Evolutionary conservation across 2,113 vertebrate species (phyloP), one percentile per base, ranked within the genome.

Genomic region (Mus pahari): DNA sequence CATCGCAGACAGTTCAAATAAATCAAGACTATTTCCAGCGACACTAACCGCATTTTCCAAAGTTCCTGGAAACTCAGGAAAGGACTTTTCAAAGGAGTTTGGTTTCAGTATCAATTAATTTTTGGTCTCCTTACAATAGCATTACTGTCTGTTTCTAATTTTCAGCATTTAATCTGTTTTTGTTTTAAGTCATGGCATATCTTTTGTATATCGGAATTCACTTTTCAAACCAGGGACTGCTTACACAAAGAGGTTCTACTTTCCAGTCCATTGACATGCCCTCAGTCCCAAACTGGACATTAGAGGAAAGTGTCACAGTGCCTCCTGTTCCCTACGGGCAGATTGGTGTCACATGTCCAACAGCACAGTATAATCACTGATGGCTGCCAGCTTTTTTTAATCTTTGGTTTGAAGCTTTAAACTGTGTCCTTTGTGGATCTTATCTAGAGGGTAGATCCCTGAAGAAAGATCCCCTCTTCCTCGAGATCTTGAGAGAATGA

Each of bases 401-500:
- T 92, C 96, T 97, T 97, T 95, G 92, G 96, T 95, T 92, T 82
- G 31, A 55, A 58, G 50, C 71, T 84, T 96, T n/a, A 94, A 90
- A 90, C 24, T 66, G 14, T 12, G 66, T 58, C 19, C 48, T 22
- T 92, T 66, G n/a, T 74, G 48, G 70, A 66, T 81, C 81, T 60
- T 93, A 86, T 60, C 64, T 48, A 81, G 90, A 48, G 81, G 62
- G 39, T 1, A 60, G 33, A 55, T 77, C n/a, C 42, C 73, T 68
- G 24, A 73, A 66, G 48, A 88, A 81, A 36, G 26, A 12, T 31
- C 70, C 75, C 79, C 53, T 88, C 45, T 95, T 70, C 39, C 74
- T 82, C 19, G 11, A 33, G 50, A 79, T 50, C 62, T 87, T 64
- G 66, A 90, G 71, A 88, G 58, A 93, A 39, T 9, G 42, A 66